Base-by-base conservation (phyloP, 2,113 vertebrate species). In the Anhinga anhinga region DNA sequence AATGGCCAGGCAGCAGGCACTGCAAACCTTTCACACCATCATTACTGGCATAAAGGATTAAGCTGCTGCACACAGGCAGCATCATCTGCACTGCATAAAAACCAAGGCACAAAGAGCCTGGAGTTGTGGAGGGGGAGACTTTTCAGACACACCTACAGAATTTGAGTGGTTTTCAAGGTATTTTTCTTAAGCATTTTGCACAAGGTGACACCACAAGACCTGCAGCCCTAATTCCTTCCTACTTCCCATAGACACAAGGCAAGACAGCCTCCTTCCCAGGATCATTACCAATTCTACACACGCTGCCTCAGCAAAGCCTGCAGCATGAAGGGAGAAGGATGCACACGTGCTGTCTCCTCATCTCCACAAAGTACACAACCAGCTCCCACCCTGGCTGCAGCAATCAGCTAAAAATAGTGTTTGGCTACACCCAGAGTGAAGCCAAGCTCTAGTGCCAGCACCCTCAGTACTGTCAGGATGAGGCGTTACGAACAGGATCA, bases 371-470 rank as follows among this genome's bases (percentile, higher is more conserved):
- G 63, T 72, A 55, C 61, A 55, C 3, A 0, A 29, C 29, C 73
- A 56, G 81, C 56, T 95, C 82, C 34, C 40, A 76, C 30, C 78
- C 72, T 40, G 61, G 52, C 40, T 8, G 1, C 40, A 22, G 52
- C 34, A 38, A 47, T 29, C 50, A 34, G 47, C 72, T 59, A 71
- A 89, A 94, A 86, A 71, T 3, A 84, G 61, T 3, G 3, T 36
- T n/a, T 1, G 15, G 55, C 22, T 3, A 3, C 55, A 49, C 13
- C 18, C 38, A 27, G 61, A 71, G 47, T 0, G 0, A 29, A 71
- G 65, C 32, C 44, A 3, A 49, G 76, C 59, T 49, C 4, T 1
- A 38, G 34, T 2, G 29, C 36, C 3, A 3, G 53, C 70, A 72
- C 32, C 38, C 11, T 36, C 36, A 5, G 1, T 0, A 4, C 65